Evolutionary conservation across 2,113 vertebrate genomes (phyloP).

Genomic region (Syrrhaptes paradoxus): DNA sequence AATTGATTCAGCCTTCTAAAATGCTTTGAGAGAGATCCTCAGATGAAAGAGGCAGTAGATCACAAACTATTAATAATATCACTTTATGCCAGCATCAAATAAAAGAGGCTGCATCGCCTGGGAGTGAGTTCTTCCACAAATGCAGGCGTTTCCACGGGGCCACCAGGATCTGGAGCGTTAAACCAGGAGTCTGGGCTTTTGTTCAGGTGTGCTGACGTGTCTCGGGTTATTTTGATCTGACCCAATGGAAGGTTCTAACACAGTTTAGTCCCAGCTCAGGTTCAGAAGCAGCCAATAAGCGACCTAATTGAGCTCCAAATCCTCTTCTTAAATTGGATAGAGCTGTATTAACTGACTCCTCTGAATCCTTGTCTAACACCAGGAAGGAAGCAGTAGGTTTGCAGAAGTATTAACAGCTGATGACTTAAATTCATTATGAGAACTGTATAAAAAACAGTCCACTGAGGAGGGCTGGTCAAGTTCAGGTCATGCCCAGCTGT

Average conservation of each 20-base stretch:
- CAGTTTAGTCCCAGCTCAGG: conserved; percentile 9
- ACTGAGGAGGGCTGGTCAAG: background rate
- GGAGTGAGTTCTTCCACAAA: background rate
- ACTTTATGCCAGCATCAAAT: background rate
- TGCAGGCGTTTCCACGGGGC: background rate
- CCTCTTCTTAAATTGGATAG: conserved; percentile 58
- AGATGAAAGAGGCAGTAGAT: conserved; percentile 13
- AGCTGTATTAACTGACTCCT: conserved; percentile 43
- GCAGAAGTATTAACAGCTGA: conserved; percentile 53
- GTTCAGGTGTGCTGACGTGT: background rate
- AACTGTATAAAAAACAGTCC: background rate
- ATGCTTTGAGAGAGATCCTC: conserved; percentile 52
- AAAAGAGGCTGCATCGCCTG: background rate
- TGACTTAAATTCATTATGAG: conserved; percentile 43
- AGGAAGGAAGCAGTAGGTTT: conserved; percentile 59
- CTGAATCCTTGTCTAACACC: conserved; percentile 44
- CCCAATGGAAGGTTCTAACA: conserved; percentile 26
- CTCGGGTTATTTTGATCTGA: conserved; percentile 24
- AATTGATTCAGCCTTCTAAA: conserved; percentile 63
- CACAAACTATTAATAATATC: conserved; percentile 53
- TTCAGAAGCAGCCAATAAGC: conserved; percentile 27
- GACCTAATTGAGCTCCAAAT: conserved; percentile 39
- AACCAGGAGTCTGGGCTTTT: background rate
- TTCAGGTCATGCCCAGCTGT: background rate
- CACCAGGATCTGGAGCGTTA: background rate